These are phyloP conservation scores for Tauraco erythrolophus DNA, from an alignment of 2,113 vertebrate species.

Conservation along the genomic window DNA sequence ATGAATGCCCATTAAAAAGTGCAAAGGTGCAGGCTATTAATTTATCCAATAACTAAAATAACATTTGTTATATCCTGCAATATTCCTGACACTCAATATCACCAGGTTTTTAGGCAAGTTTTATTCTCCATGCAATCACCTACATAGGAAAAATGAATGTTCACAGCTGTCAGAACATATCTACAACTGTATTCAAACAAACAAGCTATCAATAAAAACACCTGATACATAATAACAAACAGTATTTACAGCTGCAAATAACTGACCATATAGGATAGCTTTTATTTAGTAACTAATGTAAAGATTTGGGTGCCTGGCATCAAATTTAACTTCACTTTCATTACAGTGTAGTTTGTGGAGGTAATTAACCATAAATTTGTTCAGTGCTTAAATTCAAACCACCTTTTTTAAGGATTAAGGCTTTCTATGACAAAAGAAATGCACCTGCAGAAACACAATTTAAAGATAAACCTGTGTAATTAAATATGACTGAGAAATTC, in stretches of 20 bases:
- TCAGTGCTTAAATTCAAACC: conserved; percentile 9
- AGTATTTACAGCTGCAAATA: conserved; percentile 50
- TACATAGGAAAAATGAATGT: neutral
- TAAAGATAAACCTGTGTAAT: neutral
- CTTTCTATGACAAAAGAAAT: conserved; percentile 33
- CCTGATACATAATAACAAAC: neutral
- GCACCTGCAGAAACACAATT: conserved; percentile 31
- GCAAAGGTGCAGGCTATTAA: neutral
- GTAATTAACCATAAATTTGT: conserved; percentile 20
- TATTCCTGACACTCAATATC: neutral
- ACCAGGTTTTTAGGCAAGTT: conserved; percentile 18
- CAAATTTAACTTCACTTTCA: conserved; percentile 50
- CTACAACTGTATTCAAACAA: conserved; percentile 3
- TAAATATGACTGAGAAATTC: neutral
- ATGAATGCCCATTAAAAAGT: neutral
- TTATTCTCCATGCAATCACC: conserved; percentile 39
- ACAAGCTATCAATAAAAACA: conserved; percentile 32
- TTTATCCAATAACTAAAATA: conserved; percentile 38
- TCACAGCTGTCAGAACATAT: conserved; percentile 19
- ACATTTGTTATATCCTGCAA: conserved; percentile 13
- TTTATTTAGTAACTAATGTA: conserved; percentile 51
- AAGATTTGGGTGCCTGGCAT: neutral
- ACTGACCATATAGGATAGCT: neutral
- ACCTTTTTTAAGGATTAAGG: neutral
- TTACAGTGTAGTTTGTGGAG: conserved; percentile 16